These are phyloP conservation scores for Semnornis frantzii DNA, from an alignment of 2,113 vertebrate species.

Conservation along the genomic window DNA sequence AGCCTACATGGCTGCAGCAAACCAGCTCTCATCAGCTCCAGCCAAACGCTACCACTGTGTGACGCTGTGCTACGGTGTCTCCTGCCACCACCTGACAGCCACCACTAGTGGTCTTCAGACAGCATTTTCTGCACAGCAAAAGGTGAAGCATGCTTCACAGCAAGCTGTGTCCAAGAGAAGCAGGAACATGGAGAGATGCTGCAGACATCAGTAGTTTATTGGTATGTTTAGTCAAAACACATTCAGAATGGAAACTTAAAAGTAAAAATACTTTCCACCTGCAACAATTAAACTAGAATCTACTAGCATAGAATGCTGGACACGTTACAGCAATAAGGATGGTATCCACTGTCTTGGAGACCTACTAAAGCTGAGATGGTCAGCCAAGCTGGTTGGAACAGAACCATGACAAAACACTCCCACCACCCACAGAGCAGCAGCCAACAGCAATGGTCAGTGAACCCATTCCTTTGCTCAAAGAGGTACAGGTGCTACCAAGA, in stretches of 20 bases:
- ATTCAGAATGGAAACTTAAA: slow-evolving; percentile 90
- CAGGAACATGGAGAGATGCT: slow-evolving; percentile 82
- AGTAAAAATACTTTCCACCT: slow-evolving; percentile 84
- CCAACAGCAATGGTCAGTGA: slow-evolving; percentile 77
- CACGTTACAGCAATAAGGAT: slow-evolving; percentile 87
- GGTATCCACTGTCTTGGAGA: slow-evolving; percentile 84
- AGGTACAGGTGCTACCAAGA: slow-evolving; percentile 66
- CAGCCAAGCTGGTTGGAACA: slow-evolving; percentile 77
- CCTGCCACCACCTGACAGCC: neutral
- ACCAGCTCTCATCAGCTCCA: neutral
- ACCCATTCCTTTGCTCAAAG: slow-evolving; percentile 75
- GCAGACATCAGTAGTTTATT: slow-evolving; percentile 99
- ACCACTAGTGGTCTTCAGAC: neutral
- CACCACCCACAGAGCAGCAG: slow-evolving; percentile 76
- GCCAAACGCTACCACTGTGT: fast-evolving
- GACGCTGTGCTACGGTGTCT: neutral
- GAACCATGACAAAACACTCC: slow-evolving; percentile 81
- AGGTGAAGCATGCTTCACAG: neutral
- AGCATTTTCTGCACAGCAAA: neutral
- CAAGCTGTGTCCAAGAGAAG: slow-evolving; percentile 63
- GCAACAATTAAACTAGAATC: slow-evolving; percentile 86
- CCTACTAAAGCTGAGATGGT: slow-evolving; percentile 83
- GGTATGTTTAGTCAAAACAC: slow-evolving; percentile 96
- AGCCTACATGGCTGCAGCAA: neutral
- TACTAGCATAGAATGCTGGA: slow-evolving; percentile 89